Evolutionary conservation across 2,113 vertebrate genomes (phyloP).

Genomic region (Lampris megalopsis): DNA sequence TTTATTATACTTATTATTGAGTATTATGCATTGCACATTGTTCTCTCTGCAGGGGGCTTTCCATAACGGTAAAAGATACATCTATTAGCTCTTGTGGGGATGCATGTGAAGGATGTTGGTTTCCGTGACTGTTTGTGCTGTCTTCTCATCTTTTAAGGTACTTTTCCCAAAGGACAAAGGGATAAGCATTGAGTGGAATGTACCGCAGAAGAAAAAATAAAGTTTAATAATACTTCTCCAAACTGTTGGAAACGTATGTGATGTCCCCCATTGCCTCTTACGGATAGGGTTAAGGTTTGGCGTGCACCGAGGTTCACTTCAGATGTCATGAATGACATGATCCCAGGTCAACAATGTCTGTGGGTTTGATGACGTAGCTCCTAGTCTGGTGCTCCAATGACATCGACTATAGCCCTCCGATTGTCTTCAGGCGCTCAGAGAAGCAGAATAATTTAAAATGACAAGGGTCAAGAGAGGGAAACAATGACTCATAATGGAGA

Average conservation of each 20-base stretch:
- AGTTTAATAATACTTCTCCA: constrained; percentile 17
- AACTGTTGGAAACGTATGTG: constrained; percentile 28
- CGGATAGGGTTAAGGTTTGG: not conserved
- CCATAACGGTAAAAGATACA: constrained; percentile 60
- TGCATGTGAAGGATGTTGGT: constrained; percentile 74
- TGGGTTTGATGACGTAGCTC: constrained; percentile 15
- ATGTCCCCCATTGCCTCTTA: not conserved
- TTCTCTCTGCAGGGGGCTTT: constrained; percentile 66
- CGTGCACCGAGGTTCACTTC: not conserved
- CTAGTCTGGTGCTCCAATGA: not conserved
- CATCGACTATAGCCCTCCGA: not conserved
- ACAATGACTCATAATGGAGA: not conserved
- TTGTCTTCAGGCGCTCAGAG: not conserved
- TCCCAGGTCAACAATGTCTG: not conserved
- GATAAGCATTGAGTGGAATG: constrained; percentile 29
- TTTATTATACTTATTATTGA: constrained; percentile 49
- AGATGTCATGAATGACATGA: not conserved
- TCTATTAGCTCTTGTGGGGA: constrained; percentile 78
- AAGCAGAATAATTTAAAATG: constrained; percentile 10
- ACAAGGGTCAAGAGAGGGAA: not conserved
- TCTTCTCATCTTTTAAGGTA: constrained; percentile 75
- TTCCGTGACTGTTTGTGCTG: constrained; percentile 35
- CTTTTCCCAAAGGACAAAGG: constrained; percentile 26
- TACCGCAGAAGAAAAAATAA: constrained; percentile 13
- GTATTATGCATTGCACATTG: constrained; percentile 58